These are phyloP conservation scores for Chinchilla lanigera DNA, from an alignment of 2,113 vertebrate species.

Conservation along the genomic window DNA sequence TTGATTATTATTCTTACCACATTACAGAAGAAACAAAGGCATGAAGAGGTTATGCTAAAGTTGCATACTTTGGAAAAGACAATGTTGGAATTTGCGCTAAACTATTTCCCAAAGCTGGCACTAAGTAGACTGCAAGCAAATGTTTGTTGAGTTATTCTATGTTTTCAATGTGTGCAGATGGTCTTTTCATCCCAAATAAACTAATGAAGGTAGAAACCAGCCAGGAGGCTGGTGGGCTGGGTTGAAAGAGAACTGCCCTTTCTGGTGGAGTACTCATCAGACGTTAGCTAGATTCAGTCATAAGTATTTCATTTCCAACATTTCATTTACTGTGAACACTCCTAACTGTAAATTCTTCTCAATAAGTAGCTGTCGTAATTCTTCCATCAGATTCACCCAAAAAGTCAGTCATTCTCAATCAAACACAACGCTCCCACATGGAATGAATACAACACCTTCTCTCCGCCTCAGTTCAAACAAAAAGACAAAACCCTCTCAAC, in stretches of 20 bases:
- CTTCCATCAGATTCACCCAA: neutral
- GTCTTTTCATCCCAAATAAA: neutral
- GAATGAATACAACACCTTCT: neutral
- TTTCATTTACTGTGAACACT: conserved; percentile 13
- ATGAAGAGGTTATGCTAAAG: neutral
- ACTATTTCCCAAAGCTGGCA: neutral
- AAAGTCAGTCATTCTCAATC: conserved; percentile 2
- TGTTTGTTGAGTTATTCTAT: neutral
- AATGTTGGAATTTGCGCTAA: conserved; percentile 15
- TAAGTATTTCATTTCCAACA: conserved; percentile 11
- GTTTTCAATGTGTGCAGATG: neutral
- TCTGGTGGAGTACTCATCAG: neutral
- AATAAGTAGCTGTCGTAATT: neutral
- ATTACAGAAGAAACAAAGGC: conserved; percentile 56
- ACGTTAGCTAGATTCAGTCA: neutral
- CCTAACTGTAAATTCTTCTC: neutral
- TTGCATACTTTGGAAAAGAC: neutral
- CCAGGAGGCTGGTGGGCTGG: neutral
- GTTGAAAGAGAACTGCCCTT: neutral
- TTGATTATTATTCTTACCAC: conserved; percentile 4
- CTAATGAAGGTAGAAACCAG: neutral
- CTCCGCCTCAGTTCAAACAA: neutral
- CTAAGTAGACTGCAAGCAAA: neutral
- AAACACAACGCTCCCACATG: neutral
- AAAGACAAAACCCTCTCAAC: conserved; percentile 1